Evolutionary conservation across 37 sponge, comb jelly and placozoan genomes (phyloP), one percentile per base, ranked within the genome.

Genomic region (Agelas oroides): DNA sequence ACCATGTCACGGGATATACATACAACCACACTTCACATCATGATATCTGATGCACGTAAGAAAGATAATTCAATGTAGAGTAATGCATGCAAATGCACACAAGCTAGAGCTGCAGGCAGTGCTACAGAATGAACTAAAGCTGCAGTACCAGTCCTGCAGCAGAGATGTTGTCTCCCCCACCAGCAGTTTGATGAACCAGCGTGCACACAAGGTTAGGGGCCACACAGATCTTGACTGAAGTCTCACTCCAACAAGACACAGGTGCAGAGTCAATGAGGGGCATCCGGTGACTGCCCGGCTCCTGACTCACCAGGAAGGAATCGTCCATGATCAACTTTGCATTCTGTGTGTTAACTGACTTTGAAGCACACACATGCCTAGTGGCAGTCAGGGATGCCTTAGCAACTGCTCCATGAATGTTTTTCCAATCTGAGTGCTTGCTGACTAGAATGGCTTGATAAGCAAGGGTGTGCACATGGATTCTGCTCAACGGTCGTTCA

Each of bases 381-480:
- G 83, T 78, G 40, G 91, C 95, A 17, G 91, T 90, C 40, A 94
- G 88, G 27, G 91, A 82, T 3, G 95, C 91, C 65, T 94, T 94
- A 24, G 91, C 95, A 55, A 88, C 86, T 62, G 95, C 91, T 46
- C 77, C 58, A 28, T 77, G 74, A 0, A 87, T 72, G 57, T 87
- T 84, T 64, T 58, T 78, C 95, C 95, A 94, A 20, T 34, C 40
- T 1, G 79, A 83, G 28, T 83, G 81, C 24, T 61, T 59, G 19
- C 34, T 58, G 32, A 91, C 75, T 34, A 79, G 46, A 8, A 94
- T 87, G 21, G 91, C 91, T 66, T 94, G 95, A 76, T 83, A 94
- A 30, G 95, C 95, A 14, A 94, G 89, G 3, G 95, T 94, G 86
- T 94, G 95, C 19, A 94, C 87, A 74, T 94, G 95, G 8, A 94